These are phyloP conservation scores for Oscheius myriophilus DNA, from an alignment of 2,888 invertebrate species.

Conservation along the genomic window DNA sequence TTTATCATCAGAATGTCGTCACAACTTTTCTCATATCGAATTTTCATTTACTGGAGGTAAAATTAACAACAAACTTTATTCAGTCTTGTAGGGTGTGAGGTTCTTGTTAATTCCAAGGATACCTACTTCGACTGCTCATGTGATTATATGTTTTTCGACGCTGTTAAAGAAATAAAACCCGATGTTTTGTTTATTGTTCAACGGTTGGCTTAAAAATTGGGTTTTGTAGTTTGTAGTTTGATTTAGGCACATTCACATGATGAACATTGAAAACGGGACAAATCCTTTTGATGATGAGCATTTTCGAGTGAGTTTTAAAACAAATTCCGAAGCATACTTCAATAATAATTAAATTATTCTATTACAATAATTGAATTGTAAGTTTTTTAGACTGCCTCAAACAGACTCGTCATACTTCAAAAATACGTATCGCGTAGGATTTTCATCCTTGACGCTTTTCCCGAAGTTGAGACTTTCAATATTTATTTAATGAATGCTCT, in stretches of 20 bases:
- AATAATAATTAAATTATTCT: too few relatives aligned
- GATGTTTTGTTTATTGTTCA: conserved; percentile 12
- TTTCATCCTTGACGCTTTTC: conserved; percentile 16
- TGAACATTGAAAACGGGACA: conserved; percentile 9
- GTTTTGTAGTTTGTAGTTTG: neutral
- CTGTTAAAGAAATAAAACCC: neutral
- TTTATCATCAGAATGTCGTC: neutral
- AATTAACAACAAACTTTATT: too few relatives aligned
- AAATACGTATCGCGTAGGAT: neutral
- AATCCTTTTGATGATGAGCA: conserved; percentile 18
- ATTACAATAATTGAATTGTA: too few relatives aligned
- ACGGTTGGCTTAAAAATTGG: neutral
- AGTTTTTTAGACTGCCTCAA: conserved; percentile 6
- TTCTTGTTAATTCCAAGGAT: neutral
- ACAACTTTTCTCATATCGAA: conserved; percentile 1
- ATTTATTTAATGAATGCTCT: neutral
- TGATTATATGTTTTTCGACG: neutral
- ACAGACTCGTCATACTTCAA: neutral
- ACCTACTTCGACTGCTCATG: conserved; percentile 1
- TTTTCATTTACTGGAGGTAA: neutral
- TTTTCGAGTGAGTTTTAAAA: neutral
- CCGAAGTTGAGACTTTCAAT: neutral
- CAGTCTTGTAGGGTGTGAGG: conserved; percentile 18
- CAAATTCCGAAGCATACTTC: too few relatives aligned
- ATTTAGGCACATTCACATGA: conserved; percentile 2